Base-by-base conservation (phyloP, 2,888 invertebrate species). In the Sarcophaga carnaria region DNA sequence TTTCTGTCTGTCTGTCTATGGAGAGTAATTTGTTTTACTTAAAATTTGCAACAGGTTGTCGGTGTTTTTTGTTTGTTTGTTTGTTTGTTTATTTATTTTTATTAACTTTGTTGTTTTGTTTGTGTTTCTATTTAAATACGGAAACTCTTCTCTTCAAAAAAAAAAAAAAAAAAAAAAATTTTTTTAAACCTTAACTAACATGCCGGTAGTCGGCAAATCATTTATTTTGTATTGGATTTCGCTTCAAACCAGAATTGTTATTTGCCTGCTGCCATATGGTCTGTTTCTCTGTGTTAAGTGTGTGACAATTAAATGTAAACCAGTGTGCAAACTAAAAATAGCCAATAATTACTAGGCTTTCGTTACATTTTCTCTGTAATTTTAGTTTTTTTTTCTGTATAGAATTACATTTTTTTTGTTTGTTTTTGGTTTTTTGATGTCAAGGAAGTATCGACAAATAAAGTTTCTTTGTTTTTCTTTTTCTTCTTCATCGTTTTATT, bases 11-110 rank as follows among this genome's bases (percentile, higher is more conserved):
- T 37, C 37, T 37, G 37, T 37, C 37, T 47, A 77, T 60, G 54
- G 17, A n/a, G 12, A 64, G 70, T 63, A 69, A 85, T 74, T 81
- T 85, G 81, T 78, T 81, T 81, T 22, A 45, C 22, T 54, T 5
- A 78, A 63, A 78, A 81, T 64, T 37, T 37, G 45, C 85, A 85
- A 85, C 81, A 85, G 75, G 85, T 85, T 66, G 64, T 59, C 12
- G 62, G 37, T 22, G 17, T 10, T 17, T 59, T 77, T 66, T 54
- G 11, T 47, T 22, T 20, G 4, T 77, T 66, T 54, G 11, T 47
- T 22, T 20, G 4, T 59, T 62, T 62, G 14, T 4, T 66, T 54
- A 72, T 14, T 49, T 47, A 74, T 66, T 54, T 83, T 67, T 37
- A 3, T 77, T 49, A 54, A 17, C 60, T 14, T 49, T 25, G n/a